Evolutionary conservation across 2,113 vertebrate genomes (phyloP), one percentile per base, ranked within the genome.

Genomic region (pig (Sus scrofa)): DNA sequence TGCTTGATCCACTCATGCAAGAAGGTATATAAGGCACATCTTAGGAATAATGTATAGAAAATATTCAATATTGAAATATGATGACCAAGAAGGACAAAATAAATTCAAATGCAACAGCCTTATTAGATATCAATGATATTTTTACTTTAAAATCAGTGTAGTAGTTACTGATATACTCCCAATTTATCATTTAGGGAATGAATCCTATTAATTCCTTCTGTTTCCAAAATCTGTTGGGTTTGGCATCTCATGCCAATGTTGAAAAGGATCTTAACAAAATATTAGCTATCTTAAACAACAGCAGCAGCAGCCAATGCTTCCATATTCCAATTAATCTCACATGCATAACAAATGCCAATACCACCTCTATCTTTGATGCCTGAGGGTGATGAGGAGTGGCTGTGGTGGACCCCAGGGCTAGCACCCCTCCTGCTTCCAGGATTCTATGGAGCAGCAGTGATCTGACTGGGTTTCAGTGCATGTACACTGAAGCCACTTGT

Each of bases 11-110:
- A 98, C 96, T 99, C 97, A 99, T 96, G 97, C 98, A 99, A 95
- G 98, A 99, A 97, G 98, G 98, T 95, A 98, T 84, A 98, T 98
- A 99, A 98, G 99, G 98, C 91, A 98, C 93, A 98, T 99, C 98
- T 99, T 99, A 97, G 97, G 98, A 98, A 98, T 97, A 98, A 98
- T 98, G 74, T 78, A 92, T 0, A 90, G 34, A 30, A 91, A 92
- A 67, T n/a, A 75, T 30, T 78, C n/a, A 85, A 5, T 71, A 75
- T 88, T 34, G 24, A 91, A 89, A 84, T 56, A 86, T 37, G 22
- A 34, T 19, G 26, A 95, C 22, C 63, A 94, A 82, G 97, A 96
- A 81, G 3, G 2, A 44, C 90, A 74, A 54, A 32, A 54, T 73
- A 88, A 74, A 58, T 77, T 83, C 34, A 52, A 93, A 75, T 93